Percentiles rank a stretch among this genome's conserved stretches.
phyloP scores from a whole-genome alignment of 2,113 vertebrate species.

The Larimichthys crocea region DNA sequence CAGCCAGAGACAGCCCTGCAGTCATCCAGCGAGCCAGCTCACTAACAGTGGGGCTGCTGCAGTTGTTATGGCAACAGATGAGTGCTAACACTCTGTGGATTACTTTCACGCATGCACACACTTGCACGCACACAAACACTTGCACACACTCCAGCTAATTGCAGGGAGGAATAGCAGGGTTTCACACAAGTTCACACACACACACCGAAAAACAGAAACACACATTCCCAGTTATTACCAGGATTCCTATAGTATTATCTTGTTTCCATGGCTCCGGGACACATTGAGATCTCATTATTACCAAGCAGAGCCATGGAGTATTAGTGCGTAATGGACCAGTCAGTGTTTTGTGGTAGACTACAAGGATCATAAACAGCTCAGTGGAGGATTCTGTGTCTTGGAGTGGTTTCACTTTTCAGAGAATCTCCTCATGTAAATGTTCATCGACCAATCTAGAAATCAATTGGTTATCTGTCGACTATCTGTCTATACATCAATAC shows the following conservation, averaged over 20 bases:
- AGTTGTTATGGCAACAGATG: slow-evolving; percentile 74
- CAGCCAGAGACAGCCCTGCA: slow-evolving; percentile 20
- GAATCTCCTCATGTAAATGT: neutral
- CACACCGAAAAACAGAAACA: slow-evolving; percentile 22
- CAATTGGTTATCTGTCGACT: neutral
- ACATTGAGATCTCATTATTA: slow-evolving; percentile 54
- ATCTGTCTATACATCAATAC: neutral
- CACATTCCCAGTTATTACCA: slow-evolving; percentile 40
- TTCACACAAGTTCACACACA: neutral
- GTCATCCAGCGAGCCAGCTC: slow-evolving; percentile 25
- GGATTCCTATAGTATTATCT: slow-evolving; percentile 19
- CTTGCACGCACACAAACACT: neutral
- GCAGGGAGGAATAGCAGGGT: slow-evolving; percentile 26
- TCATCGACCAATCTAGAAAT: neutral
- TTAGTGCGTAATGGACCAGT: slow-evolving; percentile 52
- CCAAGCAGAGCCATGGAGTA: slow-evolving; percentile 32
- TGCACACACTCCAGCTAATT: slow-evolving; percentile 53
- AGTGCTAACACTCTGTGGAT: slow-evolving; percentile 43
- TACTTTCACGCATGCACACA: slow-evolving; percentile 32
- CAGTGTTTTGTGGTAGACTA: slow-evolving; percentile 18
- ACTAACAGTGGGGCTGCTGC: slow-evolving; percentile 33
- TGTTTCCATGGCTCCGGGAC: slow-evolving; percentile 62
- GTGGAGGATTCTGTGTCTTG: slow-evolving; percentile 22
- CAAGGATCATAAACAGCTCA: slow-evolving; percentile 23
- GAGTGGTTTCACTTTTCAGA: slow-evolving; percentile 2